Conservation (phyloP, 2,888 invertebrate genomes). For the Zootermopsis nevadensis region DNA sequence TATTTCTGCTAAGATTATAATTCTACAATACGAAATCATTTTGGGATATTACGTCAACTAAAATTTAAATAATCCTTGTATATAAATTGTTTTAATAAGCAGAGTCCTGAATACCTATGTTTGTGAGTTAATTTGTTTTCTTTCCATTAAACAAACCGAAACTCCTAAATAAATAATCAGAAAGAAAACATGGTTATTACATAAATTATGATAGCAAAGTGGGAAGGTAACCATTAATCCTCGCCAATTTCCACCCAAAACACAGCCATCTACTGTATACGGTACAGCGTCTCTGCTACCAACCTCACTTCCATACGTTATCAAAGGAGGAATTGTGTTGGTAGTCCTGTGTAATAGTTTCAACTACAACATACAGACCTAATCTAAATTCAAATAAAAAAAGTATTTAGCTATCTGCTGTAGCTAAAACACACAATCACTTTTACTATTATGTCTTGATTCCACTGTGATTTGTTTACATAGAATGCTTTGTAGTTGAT, state of each 20-base stretch:
- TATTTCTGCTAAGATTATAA: no score
- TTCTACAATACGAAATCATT: no score
- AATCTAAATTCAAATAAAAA: background rate
- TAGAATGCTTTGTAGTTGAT: constrained; percentile 19
- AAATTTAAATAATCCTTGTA: no score
- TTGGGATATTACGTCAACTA: no score
- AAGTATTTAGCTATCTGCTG: background rate
- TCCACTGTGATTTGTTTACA: constrained; percentile 13
- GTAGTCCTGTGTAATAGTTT: background rate
- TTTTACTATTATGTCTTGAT: background rate
- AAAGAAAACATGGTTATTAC: no score
- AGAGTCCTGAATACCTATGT: no score
- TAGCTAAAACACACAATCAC: background rate
- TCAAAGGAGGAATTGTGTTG: background rate
- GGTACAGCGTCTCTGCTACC: background rate
- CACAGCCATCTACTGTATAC: background rate
- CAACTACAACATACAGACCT: background rate
- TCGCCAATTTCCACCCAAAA: background rate
- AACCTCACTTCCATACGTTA: background rate
- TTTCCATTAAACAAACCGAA: no score
- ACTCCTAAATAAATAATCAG: no score
- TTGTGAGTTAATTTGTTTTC: no score
- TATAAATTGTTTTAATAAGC: no score
- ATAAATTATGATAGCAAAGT: no score
- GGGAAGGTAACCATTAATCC: background rate